phyloP scores from a whole-genome alignment of 2,888 invertebrate genomes.

The Chirona hameri region DNA sequence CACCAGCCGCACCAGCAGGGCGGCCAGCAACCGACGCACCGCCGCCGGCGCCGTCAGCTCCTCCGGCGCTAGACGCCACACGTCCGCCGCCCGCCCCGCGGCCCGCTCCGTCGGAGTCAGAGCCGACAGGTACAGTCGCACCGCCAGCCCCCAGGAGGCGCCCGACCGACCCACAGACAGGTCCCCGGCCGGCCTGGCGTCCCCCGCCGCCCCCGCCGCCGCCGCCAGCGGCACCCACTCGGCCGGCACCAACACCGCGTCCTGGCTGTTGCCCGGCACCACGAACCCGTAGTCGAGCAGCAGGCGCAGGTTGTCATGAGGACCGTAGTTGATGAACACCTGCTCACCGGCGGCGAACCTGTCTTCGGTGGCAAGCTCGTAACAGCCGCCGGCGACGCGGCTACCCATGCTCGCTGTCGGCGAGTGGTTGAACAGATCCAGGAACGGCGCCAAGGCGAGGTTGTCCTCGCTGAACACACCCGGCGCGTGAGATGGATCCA shows the following conservation, averaged over 20 bases:
- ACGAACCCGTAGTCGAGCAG: constrained; percentile 84
- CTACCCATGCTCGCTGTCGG: constrained; percentile 42
- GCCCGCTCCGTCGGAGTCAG: not conserved
- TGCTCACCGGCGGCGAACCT: constrained; percentile 62
- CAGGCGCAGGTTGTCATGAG: constrained; percentile 74
- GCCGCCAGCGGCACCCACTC: constrained; percentile 67
- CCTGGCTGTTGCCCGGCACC: constrained; percentile 61
- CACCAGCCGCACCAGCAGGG: not conserved
- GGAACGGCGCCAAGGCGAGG: constrained; percentile 73
- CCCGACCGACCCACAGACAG: not conserved
- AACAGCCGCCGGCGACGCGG: constrained; percentile 49
- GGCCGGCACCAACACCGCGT: constrained; percentile 60
- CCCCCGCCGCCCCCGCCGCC: constrained; percentile 76
- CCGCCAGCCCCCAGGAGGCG: constrained; percentile 7
- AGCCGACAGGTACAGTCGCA: not conserved
- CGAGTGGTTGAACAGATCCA: constrained; percentile 87
- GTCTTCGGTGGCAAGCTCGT: constrained; percentile 55
- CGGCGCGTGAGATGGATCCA: constrained; percentile 54
- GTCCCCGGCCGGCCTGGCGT: constrained; percentile 43
- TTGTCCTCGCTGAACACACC: constrained; percentile 42
- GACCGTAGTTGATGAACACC: constrained; percentile 85
- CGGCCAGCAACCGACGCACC: not conserved
- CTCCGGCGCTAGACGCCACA: not conserved
- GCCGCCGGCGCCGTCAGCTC: not conserved
- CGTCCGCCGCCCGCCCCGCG: not conserved